Evolutionary conservation across 2,797 vertebrate species (phyloP).

Genomic region (Anguilla megastoma): DNA sequence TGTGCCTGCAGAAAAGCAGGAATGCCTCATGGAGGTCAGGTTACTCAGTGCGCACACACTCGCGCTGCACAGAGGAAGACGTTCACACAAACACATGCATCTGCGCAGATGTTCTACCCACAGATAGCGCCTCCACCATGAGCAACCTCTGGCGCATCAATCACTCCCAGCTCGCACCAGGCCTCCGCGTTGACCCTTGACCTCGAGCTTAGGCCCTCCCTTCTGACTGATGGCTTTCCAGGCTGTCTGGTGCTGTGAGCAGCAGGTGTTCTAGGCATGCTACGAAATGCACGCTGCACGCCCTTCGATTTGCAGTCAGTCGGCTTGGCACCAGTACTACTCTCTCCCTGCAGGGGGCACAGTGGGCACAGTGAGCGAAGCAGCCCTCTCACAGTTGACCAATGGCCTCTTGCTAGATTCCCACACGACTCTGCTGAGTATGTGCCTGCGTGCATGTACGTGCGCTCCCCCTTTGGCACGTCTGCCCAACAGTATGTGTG

Average conservation of each 20-base stretch:
- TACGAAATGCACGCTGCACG: neutral
- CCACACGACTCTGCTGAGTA: neutral
- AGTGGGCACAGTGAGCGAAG: neutral
- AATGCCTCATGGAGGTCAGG: constrained; percentile 31
- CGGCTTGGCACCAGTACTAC: neutral
- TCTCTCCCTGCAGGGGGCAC: neutral
- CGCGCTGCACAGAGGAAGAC: neutral
- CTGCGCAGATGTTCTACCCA: constrained; percentile 11
- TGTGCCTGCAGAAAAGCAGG: constrained; percentile 24
- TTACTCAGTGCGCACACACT: neutral
- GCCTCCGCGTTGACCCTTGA: constrained; percentile 49
- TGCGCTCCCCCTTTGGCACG: neutral
- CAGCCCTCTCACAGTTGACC: neutral
- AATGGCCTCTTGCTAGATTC: neutral
- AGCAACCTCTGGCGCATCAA: neutral
- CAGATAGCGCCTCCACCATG: neutral
- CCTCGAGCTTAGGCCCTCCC: constrained; percentile 34
- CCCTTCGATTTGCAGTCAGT: neutral
- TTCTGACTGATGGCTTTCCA: constrained; percentile 44
- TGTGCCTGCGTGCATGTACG: neutral
- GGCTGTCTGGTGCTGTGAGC: constrained; percentile 31
- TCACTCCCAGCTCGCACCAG: neutral
- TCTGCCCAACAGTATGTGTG: neutral
- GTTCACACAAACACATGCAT: constrained; percentile 1
- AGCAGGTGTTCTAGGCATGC: constrained; percentile 45